A percentile compares a stretch with the other conserved stretches of the same genome.
These are phyloP conservation scores for Dioctria linearis DNA, from an alignment of 2,888 invertebrate genomes.

Conservation along the genomic window DNA sequence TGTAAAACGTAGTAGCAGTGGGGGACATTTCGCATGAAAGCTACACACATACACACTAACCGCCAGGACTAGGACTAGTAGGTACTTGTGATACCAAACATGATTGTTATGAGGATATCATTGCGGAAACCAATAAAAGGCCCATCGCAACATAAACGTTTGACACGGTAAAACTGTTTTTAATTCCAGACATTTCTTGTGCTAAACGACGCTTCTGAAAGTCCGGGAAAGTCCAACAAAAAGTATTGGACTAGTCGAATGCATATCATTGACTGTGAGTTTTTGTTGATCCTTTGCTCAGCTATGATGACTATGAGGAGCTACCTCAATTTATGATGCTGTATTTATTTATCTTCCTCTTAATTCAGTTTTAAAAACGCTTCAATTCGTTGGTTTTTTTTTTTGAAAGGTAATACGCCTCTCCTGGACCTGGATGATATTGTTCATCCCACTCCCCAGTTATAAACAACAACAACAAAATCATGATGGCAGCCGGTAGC, in stretches of 20 bases:
- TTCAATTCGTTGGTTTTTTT: neutral
- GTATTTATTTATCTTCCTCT: conserved; percentile 19
- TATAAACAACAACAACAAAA: too few relatives aligned
- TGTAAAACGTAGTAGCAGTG: neutral
- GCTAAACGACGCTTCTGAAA: neutral
- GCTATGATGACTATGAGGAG: too few relatives aligned
- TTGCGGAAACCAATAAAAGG: conserved; percentile 1
- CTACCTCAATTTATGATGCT: neutral
- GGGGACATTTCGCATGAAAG: neutral
- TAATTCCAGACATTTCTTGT: neutral
- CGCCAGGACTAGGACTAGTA: neutral
- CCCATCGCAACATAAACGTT: neutral
- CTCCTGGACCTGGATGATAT: too few relatives aligned
- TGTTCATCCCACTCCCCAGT: neutral
- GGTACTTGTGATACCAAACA: neutral
- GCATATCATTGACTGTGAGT: neutral
- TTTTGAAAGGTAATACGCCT: neutral
- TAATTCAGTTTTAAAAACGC: conserved; percentile 15
- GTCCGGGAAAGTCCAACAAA: neutral
- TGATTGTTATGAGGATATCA: conserved; percentile 5
- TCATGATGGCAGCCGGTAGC: neutral
- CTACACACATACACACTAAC: neutral
- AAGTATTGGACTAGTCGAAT: neutral
- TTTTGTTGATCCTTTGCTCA: neutral
- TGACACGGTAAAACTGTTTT: neutral